phyloP scores from a whole-genome alignment of 2,888 invertebrate species.

The Osedax frankpressi region DNA sequence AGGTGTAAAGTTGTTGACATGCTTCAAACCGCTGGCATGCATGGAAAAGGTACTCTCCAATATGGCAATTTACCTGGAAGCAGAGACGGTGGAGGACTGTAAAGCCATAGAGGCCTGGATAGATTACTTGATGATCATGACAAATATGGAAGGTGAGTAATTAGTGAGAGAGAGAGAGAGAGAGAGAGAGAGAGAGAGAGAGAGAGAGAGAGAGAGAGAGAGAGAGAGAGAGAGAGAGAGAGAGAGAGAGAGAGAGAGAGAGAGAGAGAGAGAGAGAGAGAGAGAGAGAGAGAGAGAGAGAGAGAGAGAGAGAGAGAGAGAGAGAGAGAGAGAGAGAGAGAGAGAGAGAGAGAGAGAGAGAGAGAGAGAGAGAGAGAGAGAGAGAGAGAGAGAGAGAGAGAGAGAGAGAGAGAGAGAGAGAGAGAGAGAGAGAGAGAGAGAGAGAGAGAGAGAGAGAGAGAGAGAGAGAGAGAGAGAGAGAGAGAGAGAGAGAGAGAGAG shows the following conservation, averaged over 20 bases:
- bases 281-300: conserved; percentile 1
- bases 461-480: not conserved
- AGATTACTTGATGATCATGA: no score
- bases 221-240: no score
- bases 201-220: no score
- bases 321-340: conserved; percentile 1
- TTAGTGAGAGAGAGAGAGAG: not conserved
- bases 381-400: not conserved
- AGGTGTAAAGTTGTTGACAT: no score
- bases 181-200: not conserved
- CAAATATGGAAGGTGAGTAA: no score
- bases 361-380: not conserved
- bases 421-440: not conserved
- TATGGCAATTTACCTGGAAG: no score
- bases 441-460: not conserved
- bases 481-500: not conserved
- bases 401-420: not conserved
- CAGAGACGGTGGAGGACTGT: no score
- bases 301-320: no score
- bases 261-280: conserved; percentile 1
- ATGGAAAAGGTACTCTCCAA: no score
- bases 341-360: not conserved
- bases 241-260: no score
- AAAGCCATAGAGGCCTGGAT: no score
- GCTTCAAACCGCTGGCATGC: no score